Evolutionary conservation across 1,140 invertebrate species (phyloP).

Genomic region (Brachionus calyciflorus): DNA sequence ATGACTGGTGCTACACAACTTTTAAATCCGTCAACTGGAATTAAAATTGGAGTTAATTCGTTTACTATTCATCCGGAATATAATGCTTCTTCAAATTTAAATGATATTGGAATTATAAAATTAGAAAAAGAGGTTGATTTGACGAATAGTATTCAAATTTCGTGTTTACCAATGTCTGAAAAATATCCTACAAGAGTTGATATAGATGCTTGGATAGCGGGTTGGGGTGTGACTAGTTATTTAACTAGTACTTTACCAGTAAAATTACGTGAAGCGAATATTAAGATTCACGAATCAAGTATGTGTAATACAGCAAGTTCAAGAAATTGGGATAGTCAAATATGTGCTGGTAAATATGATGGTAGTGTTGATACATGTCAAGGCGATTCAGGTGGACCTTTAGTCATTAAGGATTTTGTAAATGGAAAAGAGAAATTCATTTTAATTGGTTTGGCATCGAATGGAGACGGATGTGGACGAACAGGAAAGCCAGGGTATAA

Average conservation of each 20-base stretch:
- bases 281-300: too few species aligned
- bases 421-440: not conserved
- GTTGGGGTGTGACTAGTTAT: not conserved
- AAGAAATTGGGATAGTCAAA: slow-evolving; percentile 25
- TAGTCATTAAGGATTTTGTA: not conserved
- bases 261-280: slow-evolving; percentile 17
- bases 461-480: slow-evolving; percentile 5
- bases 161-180: not conserved
- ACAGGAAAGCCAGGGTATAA: slow-evolving; percentile 8
- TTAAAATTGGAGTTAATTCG: not conserved
- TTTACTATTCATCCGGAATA: slow-evolving; percentile 11
- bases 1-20: too few species aligned
- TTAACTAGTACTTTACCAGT: not conserved
- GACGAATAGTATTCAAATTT: not conserved
- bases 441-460: slow-evolving; percentile 5
- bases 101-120: not conserved
- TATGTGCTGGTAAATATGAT: slow-evolving; percentile 1
- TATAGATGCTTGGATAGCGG: not conserved
- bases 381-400: slow-evolving; percentile 39
- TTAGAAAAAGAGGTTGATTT: not conserved
- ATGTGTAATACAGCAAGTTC: too few species aligned
- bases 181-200: not conserved
- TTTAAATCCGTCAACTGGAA: not conserved
- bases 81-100: not conserved
- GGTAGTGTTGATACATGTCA: slow-evolving; percentile 39